These are phyloP conservation scores for Drosophila pachea DNA, from an alignment of 1,140 invertebrate genomes.

Conservation along the genomic window DNA sequence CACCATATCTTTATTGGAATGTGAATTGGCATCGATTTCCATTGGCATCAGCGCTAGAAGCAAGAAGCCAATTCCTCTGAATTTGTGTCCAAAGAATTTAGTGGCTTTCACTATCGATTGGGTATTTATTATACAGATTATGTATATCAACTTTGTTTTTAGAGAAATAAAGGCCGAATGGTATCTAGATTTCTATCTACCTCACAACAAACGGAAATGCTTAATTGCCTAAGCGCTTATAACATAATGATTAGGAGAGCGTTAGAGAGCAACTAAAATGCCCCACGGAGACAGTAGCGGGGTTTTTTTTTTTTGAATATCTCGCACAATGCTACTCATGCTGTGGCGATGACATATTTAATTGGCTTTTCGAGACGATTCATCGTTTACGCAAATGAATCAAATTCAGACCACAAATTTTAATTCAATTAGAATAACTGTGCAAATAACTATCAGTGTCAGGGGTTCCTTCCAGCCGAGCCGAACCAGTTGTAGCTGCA, in stretches of 20 bases:
- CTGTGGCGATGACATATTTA: conserved; percentile 28
- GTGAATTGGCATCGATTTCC: conserved; percentile 7
- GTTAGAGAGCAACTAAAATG: background rate
- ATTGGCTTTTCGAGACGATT: conserved; percentile 25
- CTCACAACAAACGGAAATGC: conserved; percentile 14
- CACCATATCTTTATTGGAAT: conserved; percentile 21
- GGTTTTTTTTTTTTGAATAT: conserved; percentile 1
- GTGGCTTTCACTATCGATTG: too few species aligned
- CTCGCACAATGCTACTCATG: background rate
- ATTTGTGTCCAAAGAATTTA: too few species aligned
- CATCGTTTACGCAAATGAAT: conserved; percentile 42
- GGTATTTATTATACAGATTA: too few species aligned
- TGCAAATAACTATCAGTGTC: conserved; percentile 50
- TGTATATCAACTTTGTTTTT: too few species aligned
- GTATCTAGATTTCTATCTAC: too few species aligned
- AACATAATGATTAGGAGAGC: too few species aligned
- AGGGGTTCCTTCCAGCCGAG: conserved; percentile 22
- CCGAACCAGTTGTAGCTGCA: conserved; percentile 44
- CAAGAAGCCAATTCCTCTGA: background rate
- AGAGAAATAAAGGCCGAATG: too few species aligned
- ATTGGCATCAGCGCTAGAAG: conserved; percentile 21
- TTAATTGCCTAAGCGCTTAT: too few species aligned
- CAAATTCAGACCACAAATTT: conserved; percentile 48
- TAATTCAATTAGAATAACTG: conserved; percentile 68
- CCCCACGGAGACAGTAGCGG: background rate